Conservation (phyloP, 2,888 invertebrate genomes). For the Agrotis puta region DNA sequence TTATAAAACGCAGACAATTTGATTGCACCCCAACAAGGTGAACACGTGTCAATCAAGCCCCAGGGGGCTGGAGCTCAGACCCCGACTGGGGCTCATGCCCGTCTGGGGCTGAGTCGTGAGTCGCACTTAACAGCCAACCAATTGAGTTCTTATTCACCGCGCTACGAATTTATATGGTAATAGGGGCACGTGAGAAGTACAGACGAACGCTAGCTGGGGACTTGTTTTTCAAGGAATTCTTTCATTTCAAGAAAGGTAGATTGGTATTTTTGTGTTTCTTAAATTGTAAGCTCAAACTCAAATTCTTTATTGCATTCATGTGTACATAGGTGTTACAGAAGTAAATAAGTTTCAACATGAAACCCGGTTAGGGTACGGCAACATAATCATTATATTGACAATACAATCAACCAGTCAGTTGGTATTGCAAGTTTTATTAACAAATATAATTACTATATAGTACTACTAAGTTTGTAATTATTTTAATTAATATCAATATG, state of each 20-base stretch:
- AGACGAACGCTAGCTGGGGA: constrained; percentile 46
- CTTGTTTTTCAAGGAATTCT: constrained; percentile 58
- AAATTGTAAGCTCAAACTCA: too few species aligned
- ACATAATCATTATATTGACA: too few species aligned
- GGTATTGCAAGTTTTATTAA: too few species aligned
- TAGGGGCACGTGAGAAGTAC: constrained; percentile 67
- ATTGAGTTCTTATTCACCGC: constrained; percentile 87
- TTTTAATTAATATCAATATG: too few species aligned
- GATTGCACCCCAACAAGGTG: constrained; percentile 72
- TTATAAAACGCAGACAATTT: constrained; percentile 67
- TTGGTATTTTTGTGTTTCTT: not conserved
- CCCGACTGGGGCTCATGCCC: constrained; percentile 44
- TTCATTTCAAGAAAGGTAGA: constrained; percentile 4
- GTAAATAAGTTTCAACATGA: too few species aligned
- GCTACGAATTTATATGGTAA: constrained; percentile 84
- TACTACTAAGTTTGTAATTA: too few species aligned
- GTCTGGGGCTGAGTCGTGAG: constrained; percentile 62
- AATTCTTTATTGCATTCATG: too few species aligned
- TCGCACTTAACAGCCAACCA: constrained; percentile 78
- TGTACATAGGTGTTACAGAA: too few species aligned
- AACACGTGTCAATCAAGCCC: constrained; percentile 79
- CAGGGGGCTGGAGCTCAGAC: constrained; percentile 40
- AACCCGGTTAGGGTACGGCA: too few species aligned
- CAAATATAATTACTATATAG: too few species aligned
- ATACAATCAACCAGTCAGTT: too few species aligned